Percentiles rank a stretch among this genome's conserved stretches.
These are phyloP conservation scores for Drosophila macrospina DNA, from an alignment of 2,888 invertebrate species.

Conservation along the genomic window DNA sequence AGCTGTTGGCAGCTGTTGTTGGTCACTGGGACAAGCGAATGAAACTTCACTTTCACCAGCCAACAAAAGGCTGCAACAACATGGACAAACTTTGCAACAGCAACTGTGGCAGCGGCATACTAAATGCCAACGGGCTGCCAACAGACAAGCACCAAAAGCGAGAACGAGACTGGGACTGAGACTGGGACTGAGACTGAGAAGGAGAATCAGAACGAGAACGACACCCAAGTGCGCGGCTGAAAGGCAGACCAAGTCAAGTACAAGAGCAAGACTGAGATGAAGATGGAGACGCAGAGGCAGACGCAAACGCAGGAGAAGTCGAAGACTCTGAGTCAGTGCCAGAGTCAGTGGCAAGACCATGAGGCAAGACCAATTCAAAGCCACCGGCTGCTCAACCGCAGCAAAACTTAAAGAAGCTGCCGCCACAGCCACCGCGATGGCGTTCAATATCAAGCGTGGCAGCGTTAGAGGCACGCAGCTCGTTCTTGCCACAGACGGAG, in stretches of 20 bases:
- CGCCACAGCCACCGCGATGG: constrained; percentile 31
- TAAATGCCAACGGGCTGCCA: constrained; percentile 12
- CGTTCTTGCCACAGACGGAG: constrained; percentile 21
- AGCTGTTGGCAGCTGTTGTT: constrained; percentile 31
- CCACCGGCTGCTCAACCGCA: constrained; percentile 42
- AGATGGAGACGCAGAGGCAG: no score
- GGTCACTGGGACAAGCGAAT: constrained; percentile 69
- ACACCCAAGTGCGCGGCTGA: constrained; percentile 24
- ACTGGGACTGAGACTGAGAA: neutral
- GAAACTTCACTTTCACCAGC: constrained; percentile 68
- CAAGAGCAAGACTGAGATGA: constrained; percentile 18
- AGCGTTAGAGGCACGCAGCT: constrained; percentile 53
- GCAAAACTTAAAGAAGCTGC: constrained; percentile 64
- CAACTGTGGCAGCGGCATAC: constrained; percentile 21
- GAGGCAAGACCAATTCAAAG: constrained; percentile 39
- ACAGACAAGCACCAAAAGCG: neutral
- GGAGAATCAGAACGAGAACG: neutral
- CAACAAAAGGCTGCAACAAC: constrained; percentile 47
- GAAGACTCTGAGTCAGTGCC: constrained; percentile 6
- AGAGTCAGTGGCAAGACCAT: constrained; percentile 13
- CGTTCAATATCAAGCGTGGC: constrained; percentile 66
- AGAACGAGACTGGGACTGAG: neutral
- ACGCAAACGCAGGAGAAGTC: no score
- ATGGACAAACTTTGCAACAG: constrained; percentile 60
- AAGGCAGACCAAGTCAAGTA: constrained; percentile 22